phyloP scores from a whole-genome alignment of 2,888 invertebrate genomes.

The Agrochola macilenta region DNA sequence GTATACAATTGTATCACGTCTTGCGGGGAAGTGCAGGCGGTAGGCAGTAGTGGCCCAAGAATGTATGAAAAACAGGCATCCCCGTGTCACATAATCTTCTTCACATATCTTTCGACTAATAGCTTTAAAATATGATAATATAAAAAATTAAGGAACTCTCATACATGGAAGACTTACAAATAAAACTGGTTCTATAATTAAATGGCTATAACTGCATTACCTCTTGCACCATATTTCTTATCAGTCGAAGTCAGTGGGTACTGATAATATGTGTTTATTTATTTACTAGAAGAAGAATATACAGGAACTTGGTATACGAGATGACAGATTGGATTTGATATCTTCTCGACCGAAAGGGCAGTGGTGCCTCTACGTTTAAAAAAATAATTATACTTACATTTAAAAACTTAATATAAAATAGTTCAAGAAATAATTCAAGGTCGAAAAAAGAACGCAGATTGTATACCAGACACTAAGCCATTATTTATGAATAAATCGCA shows the following conservation, averaged over 20 bases:
- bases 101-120: not conserved
- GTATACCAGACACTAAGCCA: not conserved
- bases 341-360: not conserved
- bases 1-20: too few species aligned
- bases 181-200: constrained; percentile 27
- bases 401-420: not conserved
- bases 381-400: not conserved
- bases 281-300: not conserved
- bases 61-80: not conserved
- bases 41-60: not conserved
- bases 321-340: not conserved
- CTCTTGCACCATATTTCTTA: constrained; percentile 42
- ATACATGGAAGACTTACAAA: constrained; percentile 52
- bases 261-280: constrained; percentile 41
- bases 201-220: constrained; percentile 50
- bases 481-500: constrained; percentile 29
- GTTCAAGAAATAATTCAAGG: constrained; percentile 1
- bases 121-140: not conserved
- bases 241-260: constrained; percentile 50
- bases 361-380: not conserved
- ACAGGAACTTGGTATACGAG: not conserved
- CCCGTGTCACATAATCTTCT: not conserved
- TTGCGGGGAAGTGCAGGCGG: not conserved
- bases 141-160: constrained; percentile 32
- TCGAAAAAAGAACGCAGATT: not conserved